Evolutionary conservation across 2,113 vertebrate genomes (phyloP), one percentile per base, ranked within the genome.

Genomic region (Festucalex cinctus): DNA sequence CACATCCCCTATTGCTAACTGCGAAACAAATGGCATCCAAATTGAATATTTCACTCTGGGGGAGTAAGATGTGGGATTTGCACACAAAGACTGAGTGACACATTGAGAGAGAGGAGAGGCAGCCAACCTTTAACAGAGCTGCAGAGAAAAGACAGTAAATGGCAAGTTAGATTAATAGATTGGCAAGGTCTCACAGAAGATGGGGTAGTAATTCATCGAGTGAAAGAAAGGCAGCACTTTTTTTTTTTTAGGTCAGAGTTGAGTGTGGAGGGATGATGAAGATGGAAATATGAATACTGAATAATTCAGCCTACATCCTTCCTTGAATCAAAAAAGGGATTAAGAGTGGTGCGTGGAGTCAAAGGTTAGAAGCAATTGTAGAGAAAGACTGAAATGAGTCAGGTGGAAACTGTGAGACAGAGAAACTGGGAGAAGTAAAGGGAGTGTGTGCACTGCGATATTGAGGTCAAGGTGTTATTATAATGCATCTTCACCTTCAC

Each of bases 11-110:
- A 64, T 82, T 83, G 87, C 85, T 85, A 86, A 86, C 83, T 90
- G 84, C 84, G 83, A 91, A 91, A 90, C 89, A 91, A 91, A 91
- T 87, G 85, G 86, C 79, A 85, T 86, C 88, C 88, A 90, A 89
- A 91, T 84, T 88, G 88, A 90, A 91, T 91, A 91, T 91, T 89
- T 86, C 84, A 85, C 88, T 88, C 84, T 80, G 81, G 76, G 73
- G 80, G 81, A 86, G 78, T 86, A 85, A 86, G 88, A 89, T 76
- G 85, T 85, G 84, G 86, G 89, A 90, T 91, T 91, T 91, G 88
- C 90, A 91, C 89, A 91, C 88, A 92, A 91, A 91, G 90, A 89
- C 86, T 90, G 90, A 92, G 77, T 91, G 91, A 91, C 89, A 91
- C 89, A 91, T 87, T 83, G 85, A 90, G 86, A 78, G 80, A 82